Evolutionary conservation across 2,888 invertebrate species (phyloP).

Genomic region (Aphodius sticticus): DNA sequence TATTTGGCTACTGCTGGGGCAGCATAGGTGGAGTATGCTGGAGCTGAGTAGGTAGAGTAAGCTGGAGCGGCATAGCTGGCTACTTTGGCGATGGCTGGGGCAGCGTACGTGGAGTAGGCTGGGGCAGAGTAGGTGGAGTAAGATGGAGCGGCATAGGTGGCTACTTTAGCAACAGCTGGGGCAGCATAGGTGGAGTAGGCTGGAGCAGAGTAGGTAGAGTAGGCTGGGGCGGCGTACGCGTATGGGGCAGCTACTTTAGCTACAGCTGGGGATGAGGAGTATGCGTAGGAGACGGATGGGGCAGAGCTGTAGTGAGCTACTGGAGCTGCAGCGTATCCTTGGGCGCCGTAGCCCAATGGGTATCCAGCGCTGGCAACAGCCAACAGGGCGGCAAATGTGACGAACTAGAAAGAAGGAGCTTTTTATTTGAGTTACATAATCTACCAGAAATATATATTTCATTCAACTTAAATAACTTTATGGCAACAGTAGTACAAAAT

Average conservation of each 20-base stretch:
- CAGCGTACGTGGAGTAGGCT: conserved; percentile 25
- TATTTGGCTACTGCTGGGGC: conserved; percentile 45
- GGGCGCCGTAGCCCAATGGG: conserved; percentile 41
- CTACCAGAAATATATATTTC: no score
- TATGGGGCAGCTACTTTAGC: conserved; percentile 33
- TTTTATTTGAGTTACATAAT: neutral
- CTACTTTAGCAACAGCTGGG: conserved; percentile 41
- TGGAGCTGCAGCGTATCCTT: conserved; percentile 39
- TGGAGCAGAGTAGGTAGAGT: conserved; percentile 28
- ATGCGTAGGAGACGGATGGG: conserved; percentile 29
- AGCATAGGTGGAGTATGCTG: conserved; percentile 40
- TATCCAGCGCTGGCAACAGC: conserved; percentile 41
- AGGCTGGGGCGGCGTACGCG: conserved; percentile 55
- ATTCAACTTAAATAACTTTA: no score
- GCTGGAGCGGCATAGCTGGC: conserved; percentile 36
- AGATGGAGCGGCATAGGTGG: conserved; percentile 43
- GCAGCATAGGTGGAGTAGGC: conserved; percentile 46
- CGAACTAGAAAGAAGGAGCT: conserved; percentile 37
- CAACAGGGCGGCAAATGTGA: conserved; percentile 40
- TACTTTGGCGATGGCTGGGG: conserved; percentile 42
- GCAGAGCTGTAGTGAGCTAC: conserved; percentile 35
- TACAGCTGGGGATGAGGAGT: conserved; percentile 31
- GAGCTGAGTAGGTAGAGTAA: conserved; percentile 29
- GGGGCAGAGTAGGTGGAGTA: conserved; percentile 35
- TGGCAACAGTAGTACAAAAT: no score